Base-by-base conservation (phyloP, 1,140 invertebrate species). In the Teleopsis dalmanni region DNA sequence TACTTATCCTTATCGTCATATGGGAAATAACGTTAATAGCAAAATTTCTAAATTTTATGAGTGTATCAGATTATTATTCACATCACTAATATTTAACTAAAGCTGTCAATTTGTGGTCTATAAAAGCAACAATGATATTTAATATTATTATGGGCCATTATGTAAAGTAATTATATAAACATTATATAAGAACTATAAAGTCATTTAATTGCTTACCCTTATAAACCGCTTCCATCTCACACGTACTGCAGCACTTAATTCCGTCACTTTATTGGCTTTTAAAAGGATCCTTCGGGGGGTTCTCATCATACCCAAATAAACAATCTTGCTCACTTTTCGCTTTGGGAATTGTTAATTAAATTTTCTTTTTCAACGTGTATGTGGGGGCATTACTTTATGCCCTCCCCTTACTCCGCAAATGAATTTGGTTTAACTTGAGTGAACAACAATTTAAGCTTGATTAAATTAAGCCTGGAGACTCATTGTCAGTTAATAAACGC, bases 181-280 rank as follows among this genome's bases (percentile, higher is more conserved):
- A n/a, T n/a, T n/a, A n/a, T n/a, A n/a, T n/a, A n/a, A n/a, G n/a
- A n/a, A n/a, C n/a, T n/a, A n/a, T n/a, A n/a, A n/a, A n/a, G n/a
- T n/a, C n/a, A n/a, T n/a, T n/a, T n/a, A n/a, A n/a, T n/a, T n/a
- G n/a, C n/a, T n/a, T n/a, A n/a, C n/a, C n/a, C n/a, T n/a, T n/a
- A n/a, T n/a, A n/a, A n/a, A n/a, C n/a, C n/a, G n/a, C n/a, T n/a
- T n/a, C n/a, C n/a, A n/a, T n/a, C n/a, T n/a, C n/a, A n/a, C n/a
- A n/a, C n/a, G n/a, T n/a, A n/a, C n/a, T n/a, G n/a, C n/a, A 23
- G 16, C 41, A 27, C 34, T 37, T 36, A 44, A 44, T 44, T 50
- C 21, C 35, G 36, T 26, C 29, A 47, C 36, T 51, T 51, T 51
- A 47, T 51, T 51, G 37, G 44, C 47, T 51, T 41, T 51, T 46